Evolutionary conservation across 2,113 vertebrate species (phyloP).

Genomic region (Gymnobelideus leadbeateri): DNA sequence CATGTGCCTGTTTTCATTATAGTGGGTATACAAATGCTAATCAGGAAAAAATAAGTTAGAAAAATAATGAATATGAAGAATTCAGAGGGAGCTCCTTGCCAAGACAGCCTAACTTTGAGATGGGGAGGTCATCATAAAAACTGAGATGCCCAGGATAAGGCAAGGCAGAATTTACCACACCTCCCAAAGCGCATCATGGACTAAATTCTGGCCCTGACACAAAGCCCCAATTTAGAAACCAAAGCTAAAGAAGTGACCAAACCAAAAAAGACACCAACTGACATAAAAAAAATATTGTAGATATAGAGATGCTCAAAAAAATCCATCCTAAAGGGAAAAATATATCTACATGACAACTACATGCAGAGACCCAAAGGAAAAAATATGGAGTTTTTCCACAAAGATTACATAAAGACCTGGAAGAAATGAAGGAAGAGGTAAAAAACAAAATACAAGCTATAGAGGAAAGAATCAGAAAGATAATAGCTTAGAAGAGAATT

Average conservation of each 20-base stretch:
- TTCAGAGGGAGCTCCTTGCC: background rate
- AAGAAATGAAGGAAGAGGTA: background rate
- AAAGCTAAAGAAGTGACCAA: background rate
- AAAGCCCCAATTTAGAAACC: background rate
- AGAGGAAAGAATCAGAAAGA: background rate
- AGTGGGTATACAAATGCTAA: background rate
- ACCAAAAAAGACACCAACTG: background rate
- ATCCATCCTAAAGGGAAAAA: background rate
- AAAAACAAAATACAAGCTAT: background rate
- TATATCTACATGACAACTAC: background rate
- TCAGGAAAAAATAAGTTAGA: background rate
- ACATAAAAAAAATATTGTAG: background rate
- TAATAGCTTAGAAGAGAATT: background rate
- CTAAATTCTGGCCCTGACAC: background rate
- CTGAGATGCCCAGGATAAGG: background rate
- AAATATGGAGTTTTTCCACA: background rate
- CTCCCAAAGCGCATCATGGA: background rate
- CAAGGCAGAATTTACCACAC: background rate
- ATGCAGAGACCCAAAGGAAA: background rate
- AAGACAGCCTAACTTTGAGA: background rate
- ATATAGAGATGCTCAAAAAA: background rate
- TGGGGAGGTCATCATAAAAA: background rate
- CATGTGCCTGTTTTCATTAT: background rate
- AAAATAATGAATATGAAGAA: background rate
- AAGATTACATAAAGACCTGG: background rate